Conservation (phyloP, 2,888 invertebrate species). For the Drosophila eohydei region DNA sequence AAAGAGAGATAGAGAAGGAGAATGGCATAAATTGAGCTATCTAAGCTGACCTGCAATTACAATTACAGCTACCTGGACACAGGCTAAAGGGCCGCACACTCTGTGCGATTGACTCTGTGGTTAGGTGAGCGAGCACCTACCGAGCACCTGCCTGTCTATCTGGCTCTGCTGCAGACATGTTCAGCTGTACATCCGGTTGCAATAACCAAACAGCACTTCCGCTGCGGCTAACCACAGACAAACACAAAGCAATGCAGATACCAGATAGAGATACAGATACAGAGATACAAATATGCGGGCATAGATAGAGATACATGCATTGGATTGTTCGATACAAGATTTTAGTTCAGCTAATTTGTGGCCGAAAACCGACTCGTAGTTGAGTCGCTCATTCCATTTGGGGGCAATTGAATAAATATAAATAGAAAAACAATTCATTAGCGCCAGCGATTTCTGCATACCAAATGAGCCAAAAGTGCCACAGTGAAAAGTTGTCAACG, state of each 20-base stretch:
- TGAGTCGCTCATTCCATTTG: not conserved
- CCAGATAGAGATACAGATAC: conserved; percentile 3
- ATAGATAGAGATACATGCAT: conserved; percentile 1
- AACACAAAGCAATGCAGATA: conserved; percentile 11
- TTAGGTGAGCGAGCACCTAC: conserved; percentile 11
- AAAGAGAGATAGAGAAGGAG: not conserved
- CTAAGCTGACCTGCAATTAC: conserved; percentile 35
- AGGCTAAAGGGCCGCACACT: not conserved
- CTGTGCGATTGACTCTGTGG: conserved; percentile 30
- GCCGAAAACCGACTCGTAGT: not conserved
- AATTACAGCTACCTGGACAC: conserved; percentile 10
- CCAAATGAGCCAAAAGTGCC: conserved; percentile 25
- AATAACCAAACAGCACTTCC: conserved; percentile 43
- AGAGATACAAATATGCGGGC: conserved; percentile 2
- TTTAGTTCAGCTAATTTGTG: conserved; percentile 10
- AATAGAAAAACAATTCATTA: conserved; percentile 59
- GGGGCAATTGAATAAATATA: conserved; percentile 37
- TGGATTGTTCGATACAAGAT: not conserved
- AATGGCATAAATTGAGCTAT: conserved; percentile 27
- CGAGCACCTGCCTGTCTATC: not conserved
- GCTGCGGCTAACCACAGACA: conserved; percentile 40
- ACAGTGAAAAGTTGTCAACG: conserved; percentile 38
- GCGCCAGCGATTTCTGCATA: conserved; percentile 44
- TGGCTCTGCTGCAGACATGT: conserved; percentile 20
- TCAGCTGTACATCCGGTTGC: conserved; percentile 37